Evolutionary conservation across 2,797 vertebrate genomes (phyloP), one percentile per base, ranked within the genome.

Genomic region (Amniataba percoides): DNA sequence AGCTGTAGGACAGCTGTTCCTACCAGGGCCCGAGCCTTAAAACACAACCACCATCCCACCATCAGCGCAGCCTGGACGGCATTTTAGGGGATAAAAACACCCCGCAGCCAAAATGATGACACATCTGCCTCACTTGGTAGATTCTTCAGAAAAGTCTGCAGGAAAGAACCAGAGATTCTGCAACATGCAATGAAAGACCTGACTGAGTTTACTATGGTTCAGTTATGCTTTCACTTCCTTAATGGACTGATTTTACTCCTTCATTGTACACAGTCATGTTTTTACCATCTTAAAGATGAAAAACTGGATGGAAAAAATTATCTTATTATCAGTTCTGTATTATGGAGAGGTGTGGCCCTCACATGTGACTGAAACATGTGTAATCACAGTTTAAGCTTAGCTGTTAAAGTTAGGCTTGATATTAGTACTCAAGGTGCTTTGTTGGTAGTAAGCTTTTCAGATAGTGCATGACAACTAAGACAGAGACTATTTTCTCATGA

Each of bases 1-100:
- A 97, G 97, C 97, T 98, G 97, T 95, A 95, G 95, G 95, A 96
- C 97, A 98, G 97, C 97, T 97, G 96, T 97, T 96, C 91, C 92
- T 83, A 87, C 88, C 67, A 81, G 88, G 88, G 92, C 90, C 92
- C 74, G 53, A 91, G 92, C 80, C 87, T 88, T 66, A 82, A 87
- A 90, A 79, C 81, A 62, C 77, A 88, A 61, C 80, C 86, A 65
- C 73, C 77, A 59, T 83, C 84, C 88, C 87, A 88, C 88, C 85
- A 77, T 81, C 85, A 74, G 72, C 2, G 72, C 77, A 76, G 84
- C 86, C 76, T 46, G 79, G 78, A 78, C 74, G 43, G 68, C 75
- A 49, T 86, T 88, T 85, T 63, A 77, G 60, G 80, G 84, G 82
- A 88, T 80, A 80, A 89, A 87, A 89, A 92, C 87, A 89, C 71